Base-by-base conservation (phyloP, 2,888 invertebrate species). In the Steromphala cineraria region DNA sequence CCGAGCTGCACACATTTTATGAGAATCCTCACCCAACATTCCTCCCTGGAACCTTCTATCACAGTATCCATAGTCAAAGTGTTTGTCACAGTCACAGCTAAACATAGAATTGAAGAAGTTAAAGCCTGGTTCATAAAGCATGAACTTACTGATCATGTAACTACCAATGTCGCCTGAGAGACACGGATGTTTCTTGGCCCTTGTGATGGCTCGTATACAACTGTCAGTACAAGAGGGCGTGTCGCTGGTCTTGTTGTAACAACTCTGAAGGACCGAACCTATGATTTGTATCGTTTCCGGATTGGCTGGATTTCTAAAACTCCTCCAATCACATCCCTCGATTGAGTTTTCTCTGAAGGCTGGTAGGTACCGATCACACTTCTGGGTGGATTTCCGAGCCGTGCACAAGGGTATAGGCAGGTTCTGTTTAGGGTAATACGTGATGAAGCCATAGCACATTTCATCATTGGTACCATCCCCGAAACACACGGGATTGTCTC, bases 371-470 rank as follows among this genome's bases (percentile, higher is more conserved):
- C 85, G 52, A 75, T 85, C 83, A 77, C 87, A 86, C 19, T 83
- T 83, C 8, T 80, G 82, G 46, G 86, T 56, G 3, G 79, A 79
- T 31, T 83, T 83, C 19, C 83, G 77, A 1, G 85, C 83, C 21
- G 82, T 84, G 74, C 87, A 87, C 83, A 83, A 83, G 13, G 87
- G 86, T 15, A 82, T 74, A 3, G 75, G 46, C 19, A 86, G 53
- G n/a, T 79, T 82, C 67, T 83, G 83, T 24, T 80, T 67, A 0
- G 90, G 90, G 78, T 87, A 90, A 78, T 88, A 89, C 13, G 85
- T 87, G 19, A 90, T 71, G 81, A 86, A 89, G 24, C 86, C 86
- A 67, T 82, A 84, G 56, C 90, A 90, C 90, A 90, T 90, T 71
- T 90, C 90, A 31, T 90, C 87, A 0, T 81, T 83, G 0, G 88